Base-by-base conservation (phyloP, 2,888 invertebrate genomes). In the Athripsodes cinereus region DNA sequence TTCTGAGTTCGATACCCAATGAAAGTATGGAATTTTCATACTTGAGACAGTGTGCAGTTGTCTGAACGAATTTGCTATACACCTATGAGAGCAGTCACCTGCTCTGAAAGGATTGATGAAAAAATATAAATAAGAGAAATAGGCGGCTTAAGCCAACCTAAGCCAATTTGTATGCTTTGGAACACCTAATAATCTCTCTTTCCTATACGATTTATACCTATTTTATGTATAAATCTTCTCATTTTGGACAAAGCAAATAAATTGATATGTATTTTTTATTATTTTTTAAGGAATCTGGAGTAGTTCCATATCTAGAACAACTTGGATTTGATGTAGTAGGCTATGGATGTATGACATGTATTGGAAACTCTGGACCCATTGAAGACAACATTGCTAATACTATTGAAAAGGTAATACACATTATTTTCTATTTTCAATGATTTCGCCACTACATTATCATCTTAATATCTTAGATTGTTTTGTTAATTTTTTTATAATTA, bases 341-440 rank as follows among this genome's bases (percentile, higher is more conserved):
- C n/a, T 99, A 97, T 69, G 98, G 98, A 0, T 99, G 99, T 72
- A 98, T 97, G 97, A 98, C 98, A 0, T 99, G 99, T 71, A 99
- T 99, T 66, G 98, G 98, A 1, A 99, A 99, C 78, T 94, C 94
- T 3, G 98, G 98, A 0, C 96, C 96, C 0, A 83, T 99, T 0
- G 90, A 92, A 55, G 96, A 96, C 53, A 83, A 88, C 66, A 88
- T 96, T n/a, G 88, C 87, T 0, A 90, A 91, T 67, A 93, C 93
- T 1, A 94, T 96, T 64, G 96, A 96, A 70, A 89, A 88, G 80
- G 87, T 88, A 67, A 19, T 44, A 44, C 13, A 13, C 18, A 13
- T 8, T 44, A 8, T 44, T 44, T 44, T 44, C 18, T 44, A 5
- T 34, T 34, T 34, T 34, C 8, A 34, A 10, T 10, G 13, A 34